Conservation (phyloP, 2,888 invertebrate genomes). For the Rhagophthalmus giganteus region DNA sequence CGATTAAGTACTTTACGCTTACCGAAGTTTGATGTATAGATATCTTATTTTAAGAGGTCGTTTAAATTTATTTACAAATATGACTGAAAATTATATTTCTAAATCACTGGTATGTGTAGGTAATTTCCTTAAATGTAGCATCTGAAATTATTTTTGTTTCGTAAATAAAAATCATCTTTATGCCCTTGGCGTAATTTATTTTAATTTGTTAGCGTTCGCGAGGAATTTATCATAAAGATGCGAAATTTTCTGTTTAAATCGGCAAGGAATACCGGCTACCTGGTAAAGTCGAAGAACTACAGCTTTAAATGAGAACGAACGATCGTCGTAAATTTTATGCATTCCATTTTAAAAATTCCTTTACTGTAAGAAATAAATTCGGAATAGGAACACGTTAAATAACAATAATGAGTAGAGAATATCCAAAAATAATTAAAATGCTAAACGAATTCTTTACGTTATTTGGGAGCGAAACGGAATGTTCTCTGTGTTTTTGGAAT, state of each 20-base stretch:
- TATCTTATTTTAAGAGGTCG: too few species aligned
- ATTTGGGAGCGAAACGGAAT: constrained; percentile 33
- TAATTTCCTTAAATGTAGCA: too few species aligned
- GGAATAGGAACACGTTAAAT: constrained; percentile 40
- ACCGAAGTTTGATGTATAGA: too few species aligned
- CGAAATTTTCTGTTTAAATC: not conserved
- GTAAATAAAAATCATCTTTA: too few species aligned
- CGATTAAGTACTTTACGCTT: too few species aligned
- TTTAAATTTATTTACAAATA: too few species aligned
- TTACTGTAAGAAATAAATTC: constrained; percentile 36
- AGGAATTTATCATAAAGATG: not conserved
- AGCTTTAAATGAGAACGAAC: constrained; percentile 4
- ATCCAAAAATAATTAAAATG: constrained; percentile 36
- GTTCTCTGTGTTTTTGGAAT: constrained; percentile 30
- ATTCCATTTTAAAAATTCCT: constrained; percentile 30
- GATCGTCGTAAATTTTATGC: constrained; percentile 15
- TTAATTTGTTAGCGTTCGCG: not conserved
- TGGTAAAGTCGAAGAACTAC: constrained; percentile 1
- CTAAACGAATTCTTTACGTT: constrained; percentile 38
- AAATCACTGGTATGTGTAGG: too few species aligned
- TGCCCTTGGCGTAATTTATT: too few species aligned
- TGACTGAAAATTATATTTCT: too few species aligned
- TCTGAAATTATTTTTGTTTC: too few species aligned
- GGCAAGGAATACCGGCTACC: not conserved
- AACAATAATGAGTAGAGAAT: constrained; percentile 38